phyloP scores from a whole-genome alignment of 2,888 invertebrate species.

The Selenia dentaria region DNA sequence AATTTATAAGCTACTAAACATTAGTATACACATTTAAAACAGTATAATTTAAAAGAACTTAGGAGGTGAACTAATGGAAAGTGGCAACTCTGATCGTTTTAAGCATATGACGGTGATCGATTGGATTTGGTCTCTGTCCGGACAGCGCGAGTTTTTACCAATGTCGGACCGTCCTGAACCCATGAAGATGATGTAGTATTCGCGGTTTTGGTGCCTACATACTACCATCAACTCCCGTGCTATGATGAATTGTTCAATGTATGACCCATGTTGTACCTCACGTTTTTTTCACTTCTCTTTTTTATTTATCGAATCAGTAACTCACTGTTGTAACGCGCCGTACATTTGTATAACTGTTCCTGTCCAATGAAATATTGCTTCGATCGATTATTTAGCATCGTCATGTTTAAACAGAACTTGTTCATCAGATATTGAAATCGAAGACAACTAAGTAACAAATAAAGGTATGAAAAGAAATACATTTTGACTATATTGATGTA shows the following conservation, averaged over 20 bases:
- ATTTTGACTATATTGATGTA: constrained; percentile 10
- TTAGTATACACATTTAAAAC: no score
- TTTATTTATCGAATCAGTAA: constrained; percentile 50
- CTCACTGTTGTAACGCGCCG: constrained; percentile 35
- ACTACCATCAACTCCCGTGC: constrained; percentile 57
- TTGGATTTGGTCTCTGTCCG: constrained; percentile 71
- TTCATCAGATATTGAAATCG: constrained; percentile 16
- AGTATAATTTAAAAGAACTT: no score
- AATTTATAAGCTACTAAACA: no score
- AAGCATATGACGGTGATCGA: constrained; percentile 80
- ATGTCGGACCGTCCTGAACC: constrained; percentile 33
- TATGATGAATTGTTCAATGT: constrained; percentile 64
- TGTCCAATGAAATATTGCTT: constrained; percentile 27
- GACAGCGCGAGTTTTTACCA: constrained; percentile 70
- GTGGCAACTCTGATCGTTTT: constrained; percentile 56
- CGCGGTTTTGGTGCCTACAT: no score
- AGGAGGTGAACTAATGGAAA: neutral
- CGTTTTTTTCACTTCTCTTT: constrained; percentile 36
- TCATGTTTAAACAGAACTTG: constrained; percentile 18
- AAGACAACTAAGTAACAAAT: constrained; percentile 13
- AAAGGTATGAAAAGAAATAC: constrained; percentile 8
- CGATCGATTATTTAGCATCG: constrained; percentile 22
- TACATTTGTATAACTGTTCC: constrained; percentile 35
- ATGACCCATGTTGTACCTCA: constrained; percentile 55
- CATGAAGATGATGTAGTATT: constrained; percentile 67